Evolutionary conservation across 2,888 invertebrate species (phyloP), one percentile per base, ranked within the genome.

Genomic region (Macaria notata): DNA sequence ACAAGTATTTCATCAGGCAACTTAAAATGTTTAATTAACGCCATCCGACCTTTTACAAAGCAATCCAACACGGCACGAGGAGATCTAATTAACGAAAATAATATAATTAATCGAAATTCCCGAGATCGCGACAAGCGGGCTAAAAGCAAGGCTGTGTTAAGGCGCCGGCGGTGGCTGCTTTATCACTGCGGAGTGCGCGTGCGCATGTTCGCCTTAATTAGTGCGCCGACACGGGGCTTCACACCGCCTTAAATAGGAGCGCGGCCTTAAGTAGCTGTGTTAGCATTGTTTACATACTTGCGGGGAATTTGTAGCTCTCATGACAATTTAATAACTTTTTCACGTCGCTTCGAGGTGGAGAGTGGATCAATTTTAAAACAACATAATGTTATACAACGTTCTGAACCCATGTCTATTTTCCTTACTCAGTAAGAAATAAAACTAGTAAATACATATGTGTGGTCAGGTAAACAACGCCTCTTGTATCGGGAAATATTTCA

Each of bases 181-280:
- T 41, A 41, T 41, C 41, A 41, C 41, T 8, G 9, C 9, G 9
- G 4, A 41, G 8, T n/a, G 79, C 73, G 84, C 85, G 83, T 66
- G 86, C 86, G 87, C 88, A 81, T 88, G 88, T 88, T 80, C 76
- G 75, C 67, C 81, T 89, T 89, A 89, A 89, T 89, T 89, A 89
- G 88, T 75, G 72, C 71, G 66, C 68, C 76, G 82, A 86, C 84
- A 84, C 79, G 85, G 79, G 75, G 82, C 72, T 78, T 83, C 84
- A 86, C 86, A 84, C 87, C n/a, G 69, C 73, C 87, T 85, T 79
- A 83, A 86, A 85, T 88, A 87, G 88, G 88, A 84, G 82, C 78
- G 39, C 81, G 78, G 81, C 76, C 80, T 77, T 83, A 81, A 84
- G 82, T 76, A 79, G 78, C 69, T 68, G 66, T 76, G 72, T 71